Base-by-base conservation (phyloP, 2,888 invertebrate species). In the Lingula anatina region DNA sequence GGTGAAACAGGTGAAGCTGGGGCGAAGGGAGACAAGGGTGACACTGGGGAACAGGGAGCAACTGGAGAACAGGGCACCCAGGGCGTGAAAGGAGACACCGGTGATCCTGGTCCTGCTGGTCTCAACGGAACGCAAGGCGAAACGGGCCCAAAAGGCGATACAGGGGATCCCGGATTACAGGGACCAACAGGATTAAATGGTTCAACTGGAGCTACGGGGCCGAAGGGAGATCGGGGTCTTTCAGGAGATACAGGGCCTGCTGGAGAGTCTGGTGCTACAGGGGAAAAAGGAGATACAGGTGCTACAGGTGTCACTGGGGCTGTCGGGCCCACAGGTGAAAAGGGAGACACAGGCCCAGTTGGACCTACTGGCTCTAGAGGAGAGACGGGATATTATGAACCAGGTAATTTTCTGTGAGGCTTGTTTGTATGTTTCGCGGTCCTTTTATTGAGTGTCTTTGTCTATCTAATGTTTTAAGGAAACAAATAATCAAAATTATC, bases 41-140 rank as follows among this genome's bases (percentile, higher is more conserved):
- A 7, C 7, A 31, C 15, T 31, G 31, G 31, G 15, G 7, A 12
- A 7, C 31, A 15, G 15, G 31, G 31, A 31, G n/a, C n/a, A n/a
- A n/a, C n/a, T n/a, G n/a, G n/a, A n/a, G n/a, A n/a, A n/a, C n/a
- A n/a, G n/a, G 68, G 67, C 43, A 31, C 58, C 9, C 56, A 61
- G n/a, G 81, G 81, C 83, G 35, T 65, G 5, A 80, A 83, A 38
- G 92, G 92, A 18, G 81, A 85, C 47, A 75, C 91, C 76, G 92
- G 91, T 3, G 87, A 87, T 69, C 83, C 88, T 15, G 92, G 92
- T 24, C 90, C 78, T 28, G 71, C 70, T 56, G 82, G 81, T n/a
- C 68, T 73, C 15, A 85, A 85, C 70, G 81, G 81, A 38, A 71
- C 77, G 26, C 66, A 76, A 40, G 82, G 82, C 36, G 75, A 80